Percentiles rank a stretch among this genome's conserved stretches.
Conservation (phyloP, 2,888 invertebrate genomes). For the Athalia rosae region DNA sequence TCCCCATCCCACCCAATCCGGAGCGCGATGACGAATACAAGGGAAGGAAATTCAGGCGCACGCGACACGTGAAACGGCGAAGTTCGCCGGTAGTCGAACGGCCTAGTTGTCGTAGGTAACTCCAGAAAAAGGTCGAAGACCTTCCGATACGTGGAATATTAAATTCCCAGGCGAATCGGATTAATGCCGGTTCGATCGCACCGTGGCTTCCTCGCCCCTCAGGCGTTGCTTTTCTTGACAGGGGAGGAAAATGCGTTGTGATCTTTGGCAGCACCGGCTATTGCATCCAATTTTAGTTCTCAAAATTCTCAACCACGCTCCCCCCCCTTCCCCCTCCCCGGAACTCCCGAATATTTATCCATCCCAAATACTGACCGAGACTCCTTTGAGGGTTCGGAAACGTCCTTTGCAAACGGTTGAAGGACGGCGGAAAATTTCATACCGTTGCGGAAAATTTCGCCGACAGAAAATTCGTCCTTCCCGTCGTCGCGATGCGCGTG, state of each 20-base stretch:
- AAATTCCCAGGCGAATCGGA: constrained; percentile 44
- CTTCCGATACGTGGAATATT: constrained; percentile 42
- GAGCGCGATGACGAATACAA: too few relatives aligned
- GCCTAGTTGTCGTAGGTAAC: constrained; percentile 13
- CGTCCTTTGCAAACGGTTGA: too few relatives aligned
- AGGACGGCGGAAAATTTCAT: too few relatives aligned
- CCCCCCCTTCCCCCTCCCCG: too few relatives aligned
- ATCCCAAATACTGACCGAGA: too few relatives aligned
- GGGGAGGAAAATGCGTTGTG: background rate
- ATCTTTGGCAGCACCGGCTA: background rate
- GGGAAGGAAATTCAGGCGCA: background rate
- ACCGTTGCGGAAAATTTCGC: too few relatives aligned
- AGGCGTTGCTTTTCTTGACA: background rate
- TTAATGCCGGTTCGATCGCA: constrained; percentile 41
- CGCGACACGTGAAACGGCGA: background rate
- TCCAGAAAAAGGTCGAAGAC: constrained; percentile 43
- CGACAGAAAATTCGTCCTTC: too few relatives aligned
- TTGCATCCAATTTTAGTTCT: background rate
- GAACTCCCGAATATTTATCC: too few relatives aligned
- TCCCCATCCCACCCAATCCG: too few relatives aligned
- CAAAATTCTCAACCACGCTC: too few relatives aligned
- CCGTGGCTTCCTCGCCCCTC: constrained; percentile 34
- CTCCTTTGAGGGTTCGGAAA: too few relatives aligned
- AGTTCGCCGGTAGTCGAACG: background rate
- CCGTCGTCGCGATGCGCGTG: too few relatives aligned